phyloP scores from a whole-genome alignment of 2,797 vertebrate species.

The Platyrinchus mystaceus region DNA sequence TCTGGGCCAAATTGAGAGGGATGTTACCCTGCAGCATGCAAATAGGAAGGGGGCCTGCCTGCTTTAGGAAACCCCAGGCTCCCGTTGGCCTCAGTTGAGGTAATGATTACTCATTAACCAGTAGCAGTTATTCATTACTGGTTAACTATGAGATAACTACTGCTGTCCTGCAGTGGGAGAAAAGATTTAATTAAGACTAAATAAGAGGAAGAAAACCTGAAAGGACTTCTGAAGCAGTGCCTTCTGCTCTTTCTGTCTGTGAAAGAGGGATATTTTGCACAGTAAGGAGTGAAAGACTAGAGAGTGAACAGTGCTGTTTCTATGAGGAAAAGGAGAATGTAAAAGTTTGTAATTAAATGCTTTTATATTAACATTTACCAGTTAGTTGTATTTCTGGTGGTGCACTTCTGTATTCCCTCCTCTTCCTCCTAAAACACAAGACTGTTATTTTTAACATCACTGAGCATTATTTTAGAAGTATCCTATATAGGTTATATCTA shows the following conservation, averaged over 20 bases:
- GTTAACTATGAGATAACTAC: conserved; percentile 54
- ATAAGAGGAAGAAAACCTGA: not conserved
- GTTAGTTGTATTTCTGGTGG: not conserved
- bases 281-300: not conserved
- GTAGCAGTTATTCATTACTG: conserved; percentile 52
- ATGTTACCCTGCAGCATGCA: conserved; percentile 21
- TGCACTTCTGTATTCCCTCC: not conserved
- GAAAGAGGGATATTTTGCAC: not conserved
- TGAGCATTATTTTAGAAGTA: not conserved
- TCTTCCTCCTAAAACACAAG: not conserved
- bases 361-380: not conserved
- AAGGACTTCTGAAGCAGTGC: not conserved
- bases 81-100: conserved; percentile 6
- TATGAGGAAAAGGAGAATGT: not conserved
- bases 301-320: not conserved
- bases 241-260: not conserved
- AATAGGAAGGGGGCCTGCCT: not conserved
- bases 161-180: conserved; percentile 24
- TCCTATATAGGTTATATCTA: not conserved
- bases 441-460: not conserved
- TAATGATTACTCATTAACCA: conserved; percentile 64
- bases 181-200: conserved; percentile 51
- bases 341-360: not conserved
- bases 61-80: conserved; percentile 24
- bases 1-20: conserved; percentile 28